Conservation (phyloP, 2,797 vertebrate species). For the Tachyglossus aculeatus region DNA sequence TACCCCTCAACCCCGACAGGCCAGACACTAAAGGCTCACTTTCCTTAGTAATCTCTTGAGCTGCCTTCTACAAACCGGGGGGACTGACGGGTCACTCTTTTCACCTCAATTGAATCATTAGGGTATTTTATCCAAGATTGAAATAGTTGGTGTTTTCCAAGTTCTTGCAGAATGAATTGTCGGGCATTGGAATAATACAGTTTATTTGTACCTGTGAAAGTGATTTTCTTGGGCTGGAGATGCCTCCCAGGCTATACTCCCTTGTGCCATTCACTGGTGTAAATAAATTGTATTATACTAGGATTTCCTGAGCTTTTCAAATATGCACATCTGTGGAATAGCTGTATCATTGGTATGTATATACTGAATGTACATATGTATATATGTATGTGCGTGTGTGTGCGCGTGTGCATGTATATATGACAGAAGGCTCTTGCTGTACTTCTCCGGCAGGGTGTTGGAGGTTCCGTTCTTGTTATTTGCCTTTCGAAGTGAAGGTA, state of each 20-base stretch:
- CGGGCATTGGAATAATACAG: conserved; percentile 57
- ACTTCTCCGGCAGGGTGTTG: conserved; percentile 73
- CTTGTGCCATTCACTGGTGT: conserved; percentile 76
- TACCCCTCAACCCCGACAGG: conserved; percentile 9
- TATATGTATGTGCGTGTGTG: conserved; percentile 62
- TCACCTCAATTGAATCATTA: neutral
- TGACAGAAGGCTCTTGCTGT: conserved; percentile 64
- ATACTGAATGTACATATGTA: conserved; percentile 73
- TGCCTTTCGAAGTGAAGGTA: neutral
- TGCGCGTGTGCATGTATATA: conserved; percentile 13
- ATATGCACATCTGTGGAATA: conserved; percentile 76
- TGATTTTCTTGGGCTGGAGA: conserved; percentile 40
- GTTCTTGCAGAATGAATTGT: conserved; percentile 40
- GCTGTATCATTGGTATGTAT: conserved; percentile 70
- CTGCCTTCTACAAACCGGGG: conserved; percentile 42
- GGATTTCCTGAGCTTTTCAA: conserved; percentile 69
- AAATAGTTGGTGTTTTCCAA: conserved; percentile 50
- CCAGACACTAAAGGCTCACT: conserved; percentile 41
- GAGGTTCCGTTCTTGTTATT: conserved; percentile 53
- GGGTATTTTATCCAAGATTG: conserved; percentile 20
- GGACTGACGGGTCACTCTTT: conserved; percentile 44
- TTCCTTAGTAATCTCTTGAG: conserved; percentile 37
- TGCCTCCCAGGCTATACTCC: conserved; percentile 59
- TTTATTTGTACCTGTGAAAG: conserved; percentile 57
- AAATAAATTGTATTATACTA: conserved; percentile 78